Percentiles rank a stretch among this genome's conserved stretches.
These are phyloP conservation scores for Drosophila peninsularis DNA, from an alignment of 2,888 invertebrate genomes.

Conservation along the genomic window DNA sequence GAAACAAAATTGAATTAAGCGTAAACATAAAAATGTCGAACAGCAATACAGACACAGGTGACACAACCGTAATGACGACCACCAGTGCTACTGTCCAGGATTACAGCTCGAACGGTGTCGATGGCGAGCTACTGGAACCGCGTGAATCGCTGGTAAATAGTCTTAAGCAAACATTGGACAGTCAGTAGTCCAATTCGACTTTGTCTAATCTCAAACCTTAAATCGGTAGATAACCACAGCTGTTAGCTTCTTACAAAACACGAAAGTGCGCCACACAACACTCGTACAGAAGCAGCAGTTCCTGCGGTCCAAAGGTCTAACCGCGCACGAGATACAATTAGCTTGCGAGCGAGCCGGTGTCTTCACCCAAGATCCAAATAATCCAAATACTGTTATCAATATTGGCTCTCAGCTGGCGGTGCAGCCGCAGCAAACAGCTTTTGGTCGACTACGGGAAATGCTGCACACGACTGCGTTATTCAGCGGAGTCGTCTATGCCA, in stretches of 20 bases:
- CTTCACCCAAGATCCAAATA: conserved; percentile 81
- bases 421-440: conserved; percentile 81
- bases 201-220: conserved; percentile 69
- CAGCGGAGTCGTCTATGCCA: conserved; percentile 91
- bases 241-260: conserved; percentile 93
- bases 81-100: conserved; percentile 58
- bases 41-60: conserved; percentile 83
- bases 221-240: conserved; percentile 91
- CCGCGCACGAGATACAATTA: conserved; percentile 89
- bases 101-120: conserved; percentile 36
- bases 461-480: conserved; percentile 90
- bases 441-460: conserved; percentile 88
- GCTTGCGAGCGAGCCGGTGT: conserved; percentile 89
- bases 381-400: conserved; percentile 82
- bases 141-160: conserved; percentile 82
- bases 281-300: conserved; percentile 92
- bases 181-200: conserved; percentile 16
- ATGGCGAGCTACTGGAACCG: conserved; percentile 55
- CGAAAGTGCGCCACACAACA: conserved; percentile 92
- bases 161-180: conserved; percentile 1
- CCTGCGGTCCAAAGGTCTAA: conserved; percentile 90
- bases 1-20: conserved; percentile 82
- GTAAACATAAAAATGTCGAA: conserved; percentile 82
- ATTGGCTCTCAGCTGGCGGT: conserved; percentile 79
- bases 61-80: conserved; percentile 71